Conservation (phyloP, 2,113 vertebrate species). For the Melanocharis versteri region DNA sequence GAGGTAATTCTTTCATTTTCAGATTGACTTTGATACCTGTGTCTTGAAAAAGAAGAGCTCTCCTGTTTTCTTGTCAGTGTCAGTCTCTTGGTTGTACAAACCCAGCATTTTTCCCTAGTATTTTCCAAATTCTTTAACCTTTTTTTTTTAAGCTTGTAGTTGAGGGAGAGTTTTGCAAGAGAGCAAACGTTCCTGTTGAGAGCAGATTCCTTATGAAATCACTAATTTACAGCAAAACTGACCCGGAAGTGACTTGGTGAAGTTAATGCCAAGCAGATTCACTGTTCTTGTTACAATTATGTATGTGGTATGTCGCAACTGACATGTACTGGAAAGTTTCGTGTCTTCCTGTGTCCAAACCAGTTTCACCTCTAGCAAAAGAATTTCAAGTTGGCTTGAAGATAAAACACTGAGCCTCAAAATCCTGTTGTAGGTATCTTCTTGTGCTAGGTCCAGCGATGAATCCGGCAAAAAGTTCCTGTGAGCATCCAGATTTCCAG, state of each 20-base stretch:
- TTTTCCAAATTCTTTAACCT: neutral
- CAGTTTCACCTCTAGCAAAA: neutral
- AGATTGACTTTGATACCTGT: neutral
- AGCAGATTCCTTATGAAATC: neutral
- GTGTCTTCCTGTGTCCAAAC: neutral
- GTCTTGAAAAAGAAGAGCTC: neutral
- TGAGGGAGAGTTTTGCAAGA: neutral
- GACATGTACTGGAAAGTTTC: neutral
- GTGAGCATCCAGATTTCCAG: neutral
- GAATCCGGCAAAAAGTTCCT: neutral
- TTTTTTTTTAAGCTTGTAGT: neutral
- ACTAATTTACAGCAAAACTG: neutral
- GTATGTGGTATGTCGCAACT: rapidly evolving
- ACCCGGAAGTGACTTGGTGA: neutral
- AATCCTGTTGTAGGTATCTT: neutral
- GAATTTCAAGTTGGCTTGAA: neutral
- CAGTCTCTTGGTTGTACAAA: neutral
- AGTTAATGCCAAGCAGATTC: neutral
- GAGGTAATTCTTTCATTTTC: neutral
- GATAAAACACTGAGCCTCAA: neutral
- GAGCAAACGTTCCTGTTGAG: rapidly evolving
- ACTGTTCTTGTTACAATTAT: neutral
- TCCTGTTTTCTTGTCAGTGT: neutral
- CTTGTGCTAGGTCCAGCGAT: neutral
- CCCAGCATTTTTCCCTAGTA: neutral